Evolutionary conservation across 2,888 invertebrate species (phyloP), one percentile per base, ranked within the genome.

Genomic region (Cataglyphis albicans): DNA sequence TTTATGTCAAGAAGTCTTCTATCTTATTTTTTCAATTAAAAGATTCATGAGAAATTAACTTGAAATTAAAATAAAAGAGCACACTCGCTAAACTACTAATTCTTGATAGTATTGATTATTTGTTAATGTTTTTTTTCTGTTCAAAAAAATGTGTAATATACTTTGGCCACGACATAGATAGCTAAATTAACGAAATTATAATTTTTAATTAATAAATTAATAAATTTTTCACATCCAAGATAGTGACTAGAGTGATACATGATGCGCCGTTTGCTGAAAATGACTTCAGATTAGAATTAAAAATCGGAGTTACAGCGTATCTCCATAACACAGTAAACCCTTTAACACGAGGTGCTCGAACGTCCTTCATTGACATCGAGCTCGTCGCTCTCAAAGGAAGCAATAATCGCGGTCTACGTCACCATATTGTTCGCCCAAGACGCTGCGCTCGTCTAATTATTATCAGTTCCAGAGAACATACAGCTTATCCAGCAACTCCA

Each of bases 371-470:
- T 55, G 29, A 55, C 57, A 41, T 78, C 72, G 25, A 59, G 76
- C 32, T 78, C 57, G n/a, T 72, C 44, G 21, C 29, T 21, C 72
- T 78, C 78, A 80, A 78, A 78, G 78, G 68, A 68, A 76, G 41
- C 76, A 29, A 21, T 63, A 80, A 78, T 80, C 64, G 59, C 48
- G 64, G 52, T 55, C 74, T 81, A 75, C 57, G 67, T 55, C 78
- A 41, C 44, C 68, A 81, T 63, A 82, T 82, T 83, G 68, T 70
- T 80, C 70, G 32, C 48, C 21, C 76, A 41, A 80, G 52, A 70
- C 32, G 32, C 63, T 32, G 64, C 25, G 64, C 80, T 55, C 29
- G 35, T 70, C 80, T 83, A 80, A 83, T 83, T 83, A 83, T 81
- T 83, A 80, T 80, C 83, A 83, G 64, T 70, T 61, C 80, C 67